Percentiles rank a stretch among this genome's conserved stretches.
These are phyloP conservation scores for Erebia aethiops DNA, from an alignment of 2,888 invertebrate genomes.

Conservation along the genomic window DNA sequence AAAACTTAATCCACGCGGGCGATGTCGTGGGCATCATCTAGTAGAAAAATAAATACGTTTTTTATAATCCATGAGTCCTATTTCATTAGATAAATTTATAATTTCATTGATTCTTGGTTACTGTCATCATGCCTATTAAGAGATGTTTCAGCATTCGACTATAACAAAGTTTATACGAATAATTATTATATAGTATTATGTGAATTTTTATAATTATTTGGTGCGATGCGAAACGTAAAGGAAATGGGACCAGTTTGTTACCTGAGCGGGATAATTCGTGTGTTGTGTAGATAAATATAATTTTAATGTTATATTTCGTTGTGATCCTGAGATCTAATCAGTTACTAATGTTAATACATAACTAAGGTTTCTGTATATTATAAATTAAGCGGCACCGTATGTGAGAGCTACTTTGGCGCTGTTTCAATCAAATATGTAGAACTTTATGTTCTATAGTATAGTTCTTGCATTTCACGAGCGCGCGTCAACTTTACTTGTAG, in stretches of 20 bases:
- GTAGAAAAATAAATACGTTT: too few relatives aligned
- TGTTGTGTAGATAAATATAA: slow-evolving; percentile 47
- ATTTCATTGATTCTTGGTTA: too few relatives aligned
- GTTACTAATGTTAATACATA: slow-evolving; percentile 62
- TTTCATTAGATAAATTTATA: too few relatives aligned
- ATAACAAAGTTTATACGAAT: not conserved
- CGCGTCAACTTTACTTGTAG: too few relatives aligned
- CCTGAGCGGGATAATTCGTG: slow-evolving; percentile 51
- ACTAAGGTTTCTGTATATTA: slow-evolving; percentile 58
- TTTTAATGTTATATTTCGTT: slow-evolving; percentile 55
- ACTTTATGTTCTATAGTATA: too few relatives aligned
- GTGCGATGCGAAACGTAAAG: slow-evolving; percentile 50
- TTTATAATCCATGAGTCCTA: too few relatives aligned
- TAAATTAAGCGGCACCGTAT: slow-evolving; percentile 27
- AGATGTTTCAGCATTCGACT: too few relatives aligned
- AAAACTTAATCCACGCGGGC: too few relatives aligned
- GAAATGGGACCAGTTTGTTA: slow-evolving; percentile 69
- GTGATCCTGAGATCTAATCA: slow-evolving; percentile 68
- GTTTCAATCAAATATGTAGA: not conserved
- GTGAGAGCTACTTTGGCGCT: slow-evolving; percentile 9
- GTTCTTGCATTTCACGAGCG: too few relatives aligned
- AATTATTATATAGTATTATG: slow-evolving; percentile 8
- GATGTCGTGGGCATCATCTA: too few relatives aligned
- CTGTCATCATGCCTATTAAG: too few relatives aligned
- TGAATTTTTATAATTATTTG: slow-evolving; percentile 52